Percentiles rank a stretch among this genome's conserved stretches.
phyloP scores from a whole-genome alignment of 2,888 invertebrate species.

The Rotaria macrura region DNA sequence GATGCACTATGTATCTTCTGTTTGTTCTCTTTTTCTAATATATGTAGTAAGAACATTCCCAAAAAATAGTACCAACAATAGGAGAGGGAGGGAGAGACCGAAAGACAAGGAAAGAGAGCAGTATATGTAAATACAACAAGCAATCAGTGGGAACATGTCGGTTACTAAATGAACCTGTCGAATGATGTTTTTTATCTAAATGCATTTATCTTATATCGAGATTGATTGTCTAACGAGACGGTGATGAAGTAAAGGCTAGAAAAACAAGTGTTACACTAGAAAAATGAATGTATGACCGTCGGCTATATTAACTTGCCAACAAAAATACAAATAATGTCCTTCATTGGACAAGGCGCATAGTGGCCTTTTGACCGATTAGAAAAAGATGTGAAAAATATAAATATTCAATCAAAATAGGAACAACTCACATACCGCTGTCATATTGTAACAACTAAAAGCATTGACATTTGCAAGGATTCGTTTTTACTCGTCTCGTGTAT shows the following conservation, averaged over 20 bases:
- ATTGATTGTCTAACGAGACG: not conserved
- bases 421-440: not conserved
- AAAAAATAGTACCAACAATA: not conserved
- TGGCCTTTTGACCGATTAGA: not conserved
- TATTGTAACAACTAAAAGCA: not conserved
- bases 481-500: not conserved
- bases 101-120: too few species aligned
- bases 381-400: not conserved
- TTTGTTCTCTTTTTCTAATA: not conserved
- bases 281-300: not conserved
- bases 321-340: not conserved
- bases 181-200: not conserved
- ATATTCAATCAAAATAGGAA: not conserved
- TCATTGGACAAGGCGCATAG: not conserved
- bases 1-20: not conserved
- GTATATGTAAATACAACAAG: not conserved
- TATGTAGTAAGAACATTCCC: not conserved
- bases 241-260: not conserved
- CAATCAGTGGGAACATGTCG: not conserved
- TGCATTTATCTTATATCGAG: not conserved
- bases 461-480: not conserved
- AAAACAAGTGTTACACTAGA: not conserved
- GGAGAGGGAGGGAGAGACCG: not conserved
- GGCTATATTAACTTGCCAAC: not conserved
- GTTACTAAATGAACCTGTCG: not conserved